These are phyloP conservation scores for Malurus alboscapulatus DNA, from an alignment of 2,113 vertebrate genomes.

Conservation along the genomic window DNA sequence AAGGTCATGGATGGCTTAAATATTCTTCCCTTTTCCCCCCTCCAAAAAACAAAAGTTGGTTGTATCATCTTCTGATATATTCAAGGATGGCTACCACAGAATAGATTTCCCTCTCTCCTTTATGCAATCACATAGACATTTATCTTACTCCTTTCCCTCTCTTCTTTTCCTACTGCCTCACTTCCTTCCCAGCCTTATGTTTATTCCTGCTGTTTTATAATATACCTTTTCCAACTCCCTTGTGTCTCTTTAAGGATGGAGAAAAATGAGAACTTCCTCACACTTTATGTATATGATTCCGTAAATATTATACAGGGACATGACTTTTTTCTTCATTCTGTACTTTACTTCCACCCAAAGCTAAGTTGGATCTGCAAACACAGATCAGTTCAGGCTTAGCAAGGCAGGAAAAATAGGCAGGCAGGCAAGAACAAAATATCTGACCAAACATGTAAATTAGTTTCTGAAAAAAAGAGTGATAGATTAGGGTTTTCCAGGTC, in stretches of 20 bases:
- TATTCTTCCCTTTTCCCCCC: not conserved
- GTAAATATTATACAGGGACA: not conserved
- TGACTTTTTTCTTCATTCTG: not conserved
- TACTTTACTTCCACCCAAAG: not conserved
- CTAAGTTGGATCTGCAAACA: not conserved
- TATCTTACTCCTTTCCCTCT: not conserved
- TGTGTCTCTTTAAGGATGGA: not conserved
- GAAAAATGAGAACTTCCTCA: not conserved
- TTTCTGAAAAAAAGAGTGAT: not conserved
- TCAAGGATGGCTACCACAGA: not conserved
- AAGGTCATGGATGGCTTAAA: not conserved
- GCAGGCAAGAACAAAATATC: not conserved
- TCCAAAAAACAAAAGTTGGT: not conserved
- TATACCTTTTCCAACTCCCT: not conserved
- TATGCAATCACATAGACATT: not conserved
- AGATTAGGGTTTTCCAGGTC: not conserved
- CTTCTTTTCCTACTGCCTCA: not conserved
- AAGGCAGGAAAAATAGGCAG: not conserved
- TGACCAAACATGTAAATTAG: not conserved
- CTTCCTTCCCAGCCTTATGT: not conserved
- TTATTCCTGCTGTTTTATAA: conserved; percentile 12
- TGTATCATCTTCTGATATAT: not conserved
- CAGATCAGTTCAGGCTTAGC: not conserved
- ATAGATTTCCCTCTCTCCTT: not conserved
- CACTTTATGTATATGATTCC: not conserved